Evolutionary conservation across 2,113 vertebrate genomes (phyloP), one percentile per base, ranked within the genome.

Genomic region (Gobiocypris rarus): DNA sequence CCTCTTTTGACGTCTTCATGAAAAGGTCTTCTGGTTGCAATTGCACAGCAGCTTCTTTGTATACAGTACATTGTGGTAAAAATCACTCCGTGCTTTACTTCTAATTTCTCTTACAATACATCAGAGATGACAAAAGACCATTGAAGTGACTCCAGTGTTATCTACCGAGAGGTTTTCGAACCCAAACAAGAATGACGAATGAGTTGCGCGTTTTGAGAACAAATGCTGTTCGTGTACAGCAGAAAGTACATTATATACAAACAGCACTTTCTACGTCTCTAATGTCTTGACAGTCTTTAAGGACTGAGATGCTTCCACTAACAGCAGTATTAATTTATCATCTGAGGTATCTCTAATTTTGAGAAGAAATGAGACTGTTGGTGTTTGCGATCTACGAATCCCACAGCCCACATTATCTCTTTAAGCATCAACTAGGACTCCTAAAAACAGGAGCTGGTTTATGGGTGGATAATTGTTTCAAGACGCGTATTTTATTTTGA

Each of bases 221-320:
- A 24, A 28, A 24, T 50, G 5, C 59, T 61, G 11, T 54, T 54
- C 6, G 0, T 74, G 26, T 69, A n/a, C 9, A 19, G 13, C 4
- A 43, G 54, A 81, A 61, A 75, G 2, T 69, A 88, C 26, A 73
- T 50, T 75, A 88, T 48, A 43, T 82, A 81, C 86, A 86, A 88
- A 87, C 82, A 90, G 89, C 87, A 88, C 89, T 93, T 90, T 92
- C 90, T 34, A 74, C 87, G 84, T n/a, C 73, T 63, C 65, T 79
- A 75, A 83, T 26, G 70, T 83, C 83, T 73, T 7, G n/a, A 48
- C n/a, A 48, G n/a, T 69, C 34, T n/a, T 69, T 70, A 26, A 48
- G 1, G n/a, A 48, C 22, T 3, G 41, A 73, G 70, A 73, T 14
- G n/a, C 70, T 73, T 45, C 11, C 70, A 24, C 38, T 48, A 45